A percentile compares a stretch with the other conserved stretches of the same genome.
Evolutionary conservation across 2,797 vertebrate species (phyloP).

Genomic region (Arnoldichthys spilopterus): DNA sequence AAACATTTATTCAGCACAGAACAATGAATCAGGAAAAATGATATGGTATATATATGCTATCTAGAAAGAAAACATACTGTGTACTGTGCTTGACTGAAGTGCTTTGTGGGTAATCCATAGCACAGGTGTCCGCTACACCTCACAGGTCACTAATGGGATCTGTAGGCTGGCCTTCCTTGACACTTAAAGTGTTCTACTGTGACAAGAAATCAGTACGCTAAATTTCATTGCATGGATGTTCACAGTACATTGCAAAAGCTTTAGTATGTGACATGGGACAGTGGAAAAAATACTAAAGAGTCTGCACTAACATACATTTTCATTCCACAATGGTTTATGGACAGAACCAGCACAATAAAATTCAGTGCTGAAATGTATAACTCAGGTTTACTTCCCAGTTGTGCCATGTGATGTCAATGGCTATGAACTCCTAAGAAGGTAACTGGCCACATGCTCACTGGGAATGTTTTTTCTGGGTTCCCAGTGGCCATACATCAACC

Average conservation of each 20-base stretch:
- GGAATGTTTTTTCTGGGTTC: too few species aligned
- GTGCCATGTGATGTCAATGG: neutral
- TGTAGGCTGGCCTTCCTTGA: neutral
- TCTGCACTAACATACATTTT: neutral
- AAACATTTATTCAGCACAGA: neutral
- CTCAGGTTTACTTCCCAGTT: neutral
- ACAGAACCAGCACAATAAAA: neutral
- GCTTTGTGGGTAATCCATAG: conserved; percentile 13
- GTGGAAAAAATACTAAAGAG: too few species aligned
- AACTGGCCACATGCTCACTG: neutral
- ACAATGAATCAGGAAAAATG: neutral
- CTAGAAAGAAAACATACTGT: neutral
- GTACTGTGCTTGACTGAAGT: neutral
- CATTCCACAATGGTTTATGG: neutral
- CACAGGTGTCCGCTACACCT: neutral
- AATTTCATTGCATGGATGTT: neutral
- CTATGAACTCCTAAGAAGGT: neutral
- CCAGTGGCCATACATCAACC: neutral
- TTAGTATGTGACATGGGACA: neutral
- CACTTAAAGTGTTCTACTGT: neutral
- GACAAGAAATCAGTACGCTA: neutral
- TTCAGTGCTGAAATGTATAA: neutral
- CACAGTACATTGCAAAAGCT: neutral
- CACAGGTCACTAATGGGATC: conserved; percentile 4
- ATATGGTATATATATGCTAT: neutral